These are phyloP conservation scores for Lamproptera curius DNA, from an alignment of 2,888 invertebrate genomes.

Conservation along the genomic window DNA sequence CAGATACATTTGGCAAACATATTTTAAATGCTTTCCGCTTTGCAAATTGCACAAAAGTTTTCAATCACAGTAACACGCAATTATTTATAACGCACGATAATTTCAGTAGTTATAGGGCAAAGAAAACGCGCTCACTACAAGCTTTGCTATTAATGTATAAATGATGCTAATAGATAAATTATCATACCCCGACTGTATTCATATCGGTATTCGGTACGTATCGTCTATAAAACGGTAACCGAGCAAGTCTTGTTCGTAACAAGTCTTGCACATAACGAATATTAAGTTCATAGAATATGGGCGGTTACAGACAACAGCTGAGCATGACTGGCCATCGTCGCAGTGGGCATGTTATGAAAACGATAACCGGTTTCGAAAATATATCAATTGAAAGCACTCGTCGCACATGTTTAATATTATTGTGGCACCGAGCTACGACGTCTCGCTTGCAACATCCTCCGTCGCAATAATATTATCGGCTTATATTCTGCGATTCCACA, in stretches of 20 bases:
- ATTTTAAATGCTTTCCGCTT: too few species aligned
- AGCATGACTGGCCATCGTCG: slow-evolving; percentile 30
- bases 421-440: slow-evolving; percentile 45
- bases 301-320: slow-evolving; percentile 25
- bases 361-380: slow-evolving; percentile 70
- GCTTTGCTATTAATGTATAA: too few species aligned
- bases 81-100: too few species aligned
- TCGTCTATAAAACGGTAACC: slow-evolving; percentile 1
- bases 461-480: slow-evolving; percentile 53
- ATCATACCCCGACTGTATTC: too few species aligned
- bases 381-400: slow-evolving; percentile 71
- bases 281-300: slow-evolving; percentile 16
- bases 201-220: too few species aligned
- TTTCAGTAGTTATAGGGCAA: too few species aligned
- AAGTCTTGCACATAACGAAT: slow-evolving; percentile 18
- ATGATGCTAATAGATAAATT: too few species aligned
- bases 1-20: too few species aligned
- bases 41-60: too few species aligned
- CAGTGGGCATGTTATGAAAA: slow-evolving; percentile 62
- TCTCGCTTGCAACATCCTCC: slow-evolving; percentile 51
- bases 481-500: slow-evolving; percentile 29
- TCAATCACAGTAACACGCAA: too few species aligned
- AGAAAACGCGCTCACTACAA: too few species aligned
- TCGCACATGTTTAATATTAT: slow-evolving; percentile 65
- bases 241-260: slow-evolving; percentile 5